Evolutionary conservation across 2,888 invertebrate species (phyloP).

Genomic region (Limnephilus marmoratus): DNA sequence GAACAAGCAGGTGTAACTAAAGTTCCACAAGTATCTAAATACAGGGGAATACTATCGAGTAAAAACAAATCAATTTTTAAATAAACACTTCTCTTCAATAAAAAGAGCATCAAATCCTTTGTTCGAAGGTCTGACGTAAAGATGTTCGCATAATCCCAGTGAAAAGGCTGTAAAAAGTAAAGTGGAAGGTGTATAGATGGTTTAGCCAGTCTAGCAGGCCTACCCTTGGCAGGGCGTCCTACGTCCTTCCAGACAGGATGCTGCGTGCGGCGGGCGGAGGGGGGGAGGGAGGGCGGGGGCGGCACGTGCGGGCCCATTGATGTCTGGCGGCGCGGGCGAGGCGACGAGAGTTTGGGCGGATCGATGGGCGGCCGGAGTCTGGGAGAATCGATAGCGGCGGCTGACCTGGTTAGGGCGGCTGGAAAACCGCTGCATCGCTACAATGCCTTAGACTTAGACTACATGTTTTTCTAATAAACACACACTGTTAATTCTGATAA

Average conservation of each 20-base stretch:
- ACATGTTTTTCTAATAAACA: background rate
- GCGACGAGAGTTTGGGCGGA: constrained; percentile 40
- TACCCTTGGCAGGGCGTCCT: constrained; percentile 3
- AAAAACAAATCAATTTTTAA: background rate
- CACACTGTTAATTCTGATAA: background rate
- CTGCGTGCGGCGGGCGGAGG: background rate
- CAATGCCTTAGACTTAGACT: background rate
- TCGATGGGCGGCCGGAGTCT: constrained; percentile 43
- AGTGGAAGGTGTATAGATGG: background rate
- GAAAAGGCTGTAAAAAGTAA: background rate
- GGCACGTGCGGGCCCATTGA: constrained; percentile 37
- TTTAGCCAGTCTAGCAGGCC: background rate
- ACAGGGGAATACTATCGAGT: too few species aligned
- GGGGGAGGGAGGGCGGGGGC: background rate
- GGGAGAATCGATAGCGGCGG: constrained; percentile 53
- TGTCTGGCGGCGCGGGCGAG: constrained; percentile 21
- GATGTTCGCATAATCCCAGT: background rate
- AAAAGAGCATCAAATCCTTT: constrained; percentile 10
- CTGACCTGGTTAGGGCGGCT: constrained; percentile 56
- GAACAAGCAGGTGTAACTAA: background rate
- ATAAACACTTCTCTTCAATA: background rate
- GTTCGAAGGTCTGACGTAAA: background rate
- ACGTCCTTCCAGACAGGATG: constrained; percentile 44
- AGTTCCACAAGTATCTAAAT: background rate
- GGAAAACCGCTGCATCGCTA: constrained; percentile 33